These are phyloP conservation scores for Delphinapterus leucas DNA, from an alignment of 2,113 vertebrate genomes.

Conservation along the genomic window DNA sequence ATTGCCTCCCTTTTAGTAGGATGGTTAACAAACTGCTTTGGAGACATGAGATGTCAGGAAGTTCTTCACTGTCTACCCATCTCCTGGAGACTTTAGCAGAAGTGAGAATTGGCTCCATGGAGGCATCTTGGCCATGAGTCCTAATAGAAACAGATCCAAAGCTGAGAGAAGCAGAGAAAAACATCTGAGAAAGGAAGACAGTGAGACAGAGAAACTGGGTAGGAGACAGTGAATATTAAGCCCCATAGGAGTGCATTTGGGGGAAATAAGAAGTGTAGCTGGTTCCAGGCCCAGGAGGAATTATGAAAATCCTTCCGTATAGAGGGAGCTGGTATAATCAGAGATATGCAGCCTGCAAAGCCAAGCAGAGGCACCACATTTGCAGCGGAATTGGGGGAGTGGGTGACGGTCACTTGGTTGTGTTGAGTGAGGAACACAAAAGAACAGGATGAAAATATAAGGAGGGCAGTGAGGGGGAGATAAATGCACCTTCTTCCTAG, in stretches of 20 bases:
- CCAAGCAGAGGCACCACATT: accelerated
- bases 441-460: not conserved
- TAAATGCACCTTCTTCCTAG: not conserved
- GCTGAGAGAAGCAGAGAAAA: not conserved
- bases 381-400: not conserved
- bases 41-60: not conserved
- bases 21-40: not conserved
- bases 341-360: not conserved
- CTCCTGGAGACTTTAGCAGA: not conserved
- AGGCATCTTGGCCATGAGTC: not conserved
- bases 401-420: not conserved
- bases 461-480: not conserved
- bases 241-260: not conserved
- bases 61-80: not conserved
- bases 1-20: not conserved
- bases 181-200: not conserved
- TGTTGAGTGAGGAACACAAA: not conserved
- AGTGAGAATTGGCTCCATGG: not conserved
- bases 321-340: not conserved
- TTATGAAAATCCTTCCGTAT: not conserved
- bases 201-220: not conserved
- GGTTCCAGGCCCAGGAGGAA: not conserved
- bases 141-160: not conserved
- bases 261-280: not conserved
- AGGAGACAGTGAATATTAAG: not conserved